Evolutionary conservation across 2,888 invertebrate species (phyloP), one percentile per base, ranked within the genome.

Genomic region (Drosophila meridiana): DNA sequence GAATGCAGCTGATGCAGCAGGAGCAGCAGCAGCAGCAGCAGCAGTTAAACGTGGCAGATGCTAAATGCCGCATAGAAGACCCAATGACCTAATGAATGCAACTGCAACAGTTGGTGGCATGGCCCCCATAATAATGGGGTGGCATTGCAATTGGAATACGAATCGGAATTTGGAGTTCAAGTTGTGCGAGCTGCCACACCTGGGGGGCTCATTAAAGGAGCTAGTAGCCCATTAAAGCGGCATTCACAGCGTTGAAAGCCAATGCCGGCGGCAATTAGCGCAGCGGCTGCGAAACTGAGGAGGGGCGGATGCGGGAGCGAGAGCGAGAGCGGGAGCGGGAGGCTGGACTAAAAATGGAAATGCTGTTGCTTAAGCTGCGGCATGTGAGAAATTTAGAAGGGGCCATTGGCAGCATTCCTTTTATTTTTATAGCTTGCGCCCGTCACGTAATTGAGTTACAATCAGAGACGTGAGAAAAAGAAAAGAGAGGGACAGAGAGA

Each of bases 31-130:
- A n/a, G 30, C 40, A 42, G 30, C 30, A 11, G 13, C 40, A 42
- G 30, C 9, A 40, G n/a, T 6, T 40, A 40, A n/a, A n/a, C 6
- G 45, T 7, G 38, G 26, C 20, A 32, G 36, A 48, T 48, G 48
- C 30, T 48, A 4, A 30, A 20, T 36, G 20, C 53, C 14, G 4
- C 6, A 40, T 40, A 28, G 38, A 26, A 67, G 58, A 67, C 75
- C 66, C 68, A 85, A 82, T 85, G 90, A 85, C 85, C 89, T 83
- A 89, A 85, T 76, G 55, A 38, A 28, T 74, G 73, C 83, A 73
- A 67, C 64, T 62, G 79, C 79, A 79, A 74, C 79, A 80, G 81
- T 78, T 69, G 69, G 63, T 63, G 66, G 69, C 56, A 58, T 55
- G 63, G 43, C 47, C 59, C 63, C 69, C 20, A 20, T 20, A 20